These are phyloP conservation scores for Lochmaea crataegi DNA, from an alignment of 2,888 invertebrate species.

Conservation along the genomic window DNA sequence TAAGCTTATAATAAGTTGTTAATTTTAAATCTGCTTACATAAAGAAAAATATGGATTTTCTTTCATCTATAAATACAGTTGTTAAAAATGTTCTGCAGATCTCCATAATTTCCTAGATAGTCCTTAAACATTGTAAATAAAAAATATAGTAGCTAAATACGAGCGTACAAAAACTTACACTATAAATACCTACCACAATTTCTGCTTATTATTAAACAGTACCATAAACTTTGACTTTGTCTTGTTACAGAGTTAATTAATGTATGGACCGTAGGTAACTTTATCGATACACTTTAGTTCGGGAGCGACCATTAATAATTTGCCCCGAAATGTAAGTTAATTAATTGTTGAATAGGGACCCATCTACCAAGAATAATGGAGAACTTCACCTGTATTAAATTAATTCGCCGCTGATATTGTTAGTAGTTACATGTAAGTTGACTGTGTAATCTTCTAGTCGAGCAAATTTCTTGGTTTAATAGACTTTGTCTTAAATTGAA, in stretches of 20 bases:
- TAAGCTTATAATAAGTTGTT: too few species aligned
- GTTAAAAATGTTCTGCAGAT: too few species aligned
- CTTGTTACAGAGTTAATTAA: background rate
- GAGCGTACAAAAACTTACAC: too few species aligned
- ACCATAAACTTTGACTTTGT: background rate
- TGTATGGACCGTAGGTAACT: background rate
- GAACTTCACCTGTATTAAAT: background rate
- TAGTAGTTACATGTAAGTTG: background rate
- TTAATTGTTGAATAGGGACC: background rate
- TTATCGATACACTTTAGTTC: background rate
- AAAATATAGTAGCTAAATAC: too few species aligned
- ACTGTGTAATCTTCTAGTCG: background rate
- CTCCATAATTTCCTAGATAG: too few species aligned
- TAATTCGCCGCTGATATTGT: background rate
- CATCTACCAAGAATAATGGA: background rate
- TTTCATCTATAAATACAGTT: too few species aligned
- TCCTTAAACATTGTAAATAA: too few species aligned
- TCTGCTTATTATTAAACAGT: too few species aligned
- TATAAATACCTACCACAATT: too few species aligned
- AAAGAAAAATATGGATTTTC: too few species aligned
- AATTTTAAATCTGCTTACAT: too few species aligned
- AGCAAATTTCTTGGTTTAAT: background rate
- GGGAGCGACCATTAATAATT: background rate
- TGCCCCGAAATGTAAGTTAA: background rate
- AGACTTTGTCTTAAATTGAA: too few species aligned